Base-by-base conservation (phyloP, 1,140 invertebrate species). In the Lepidurus apus region DNA sequence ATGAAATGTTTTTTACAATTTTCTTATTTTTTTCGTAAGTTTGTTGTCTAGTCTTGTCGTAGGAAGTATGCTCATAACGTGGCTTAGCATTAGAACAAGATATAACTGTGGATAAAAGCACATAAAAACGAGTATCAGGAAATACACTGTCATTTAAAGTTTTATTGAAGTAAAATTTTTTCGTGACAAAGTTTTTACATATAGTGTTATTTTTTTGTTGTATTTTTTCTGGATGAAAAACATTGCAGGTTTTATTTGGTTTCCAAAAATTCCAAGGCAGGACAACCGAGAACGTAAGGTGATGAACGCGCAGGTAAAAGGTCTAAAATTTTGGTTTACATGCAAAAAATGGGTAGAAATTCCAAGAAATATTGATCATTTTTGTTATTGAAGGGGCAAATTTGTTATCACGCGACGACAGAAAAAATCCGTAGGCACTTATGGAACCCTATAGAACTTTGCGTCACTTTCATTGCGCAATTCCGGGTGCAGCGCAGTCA, bases 331-430 rank as follows among this genome's bases (percentile, higher is more conserved):
- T 65, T 65, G 53, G 53, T 65, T 65, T 65, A 65, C 53, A 65
- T 65, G 53, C 53, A 65, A 65, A 65, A 65, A 65, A 65, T 21
- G 53, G 47, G 53, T 65, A 65, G 53, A 65, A 65, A 65, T 65
- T 21, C 53, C 17, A 65, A 17, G 21, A 13, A 17, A n/a, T 65
- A 13, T 6, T n/a, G 21, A 65, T 21, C 21, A 21, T n/a, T 17
- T 65, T 21, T 65, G 9, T 65, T 17, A 17, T 21, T 21, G 53
- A 65, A 65, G 53, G 9, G 45, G 45, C 17, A 47, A 65, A 65
- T 13, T 65, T 17, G 17, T 65, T 65, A 65, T 65, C 53, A 65
- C 53, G 13, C 53, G 53, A 65, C 8, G 53, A 65, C 8, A 17
- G 13, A 65, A 65, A 65, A 65, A 1, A 65, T 65, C 53, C 53